Evolutionary conservation across 2,113 vertebrate genomes (phyloP).

Genomic region (Sapayoa aenigma): DNA sequence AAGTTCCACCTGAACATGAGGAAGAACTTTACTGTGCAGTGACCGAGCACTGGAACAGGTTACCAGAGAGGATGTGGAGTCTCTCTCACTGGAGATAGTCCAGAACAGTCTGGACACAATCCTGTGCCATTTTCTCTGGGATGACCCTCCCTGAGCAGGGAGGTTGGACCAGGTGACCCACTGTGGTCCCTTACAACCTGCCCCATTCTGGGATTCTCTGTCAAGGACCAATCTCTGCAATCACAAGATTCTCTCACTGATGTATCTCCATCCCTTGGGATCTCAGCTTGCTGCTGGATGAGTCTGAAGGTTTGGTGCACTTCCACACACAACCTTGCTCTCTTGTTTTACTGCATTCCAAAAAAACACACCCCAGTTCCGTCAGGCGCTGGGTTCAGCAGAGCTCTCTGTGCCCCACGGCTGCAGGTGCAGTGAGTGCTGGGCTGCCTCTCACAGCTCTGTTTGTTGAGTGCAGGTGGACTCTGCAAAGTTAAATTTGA

Average conservation of each 20-base stretch:
- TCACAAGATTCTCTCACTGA: background rate
- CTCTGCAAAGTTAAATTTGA: background rate
- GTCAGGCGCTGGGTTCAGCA: background rate
- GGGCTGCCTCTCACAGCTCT: background rate
- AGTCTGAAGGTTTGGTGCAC: background rate
- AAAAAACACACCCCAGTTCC: background rate
- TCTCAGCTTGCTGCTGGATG: background rate
- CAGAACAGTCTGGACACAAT: background rate
- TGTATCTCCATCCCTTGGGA: background rate
- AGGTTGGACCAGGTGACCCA: accelerated
- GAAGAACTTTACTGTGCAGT: background rate
- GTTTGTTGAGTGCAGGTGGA: background rate
- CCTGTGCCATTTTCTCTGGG: background rate
- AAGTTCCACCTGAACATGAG: background rate
- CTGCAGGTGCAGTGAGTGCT: background rate
- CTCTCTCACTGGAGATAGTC: background rate
- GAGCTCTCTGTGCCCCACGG: background rate
- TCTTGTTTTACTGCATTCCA: background rate
- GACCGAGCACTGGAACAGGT: accelerated
- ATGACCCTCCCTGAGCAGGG: background rate
- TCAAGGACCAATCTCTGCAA: background rate
- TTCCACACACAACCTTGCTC: background rate
- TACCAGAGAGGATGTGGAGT: background rate
- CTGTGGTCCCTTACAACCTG: background rate
- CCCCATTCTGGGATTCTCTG: background rate